Percentiles rank a stretch among this genome's conserved stretches.
phyloP scores from a whole-genome alignment of 2,113 vertebrate species.

The Erpornis zantholeuca region DNA sequence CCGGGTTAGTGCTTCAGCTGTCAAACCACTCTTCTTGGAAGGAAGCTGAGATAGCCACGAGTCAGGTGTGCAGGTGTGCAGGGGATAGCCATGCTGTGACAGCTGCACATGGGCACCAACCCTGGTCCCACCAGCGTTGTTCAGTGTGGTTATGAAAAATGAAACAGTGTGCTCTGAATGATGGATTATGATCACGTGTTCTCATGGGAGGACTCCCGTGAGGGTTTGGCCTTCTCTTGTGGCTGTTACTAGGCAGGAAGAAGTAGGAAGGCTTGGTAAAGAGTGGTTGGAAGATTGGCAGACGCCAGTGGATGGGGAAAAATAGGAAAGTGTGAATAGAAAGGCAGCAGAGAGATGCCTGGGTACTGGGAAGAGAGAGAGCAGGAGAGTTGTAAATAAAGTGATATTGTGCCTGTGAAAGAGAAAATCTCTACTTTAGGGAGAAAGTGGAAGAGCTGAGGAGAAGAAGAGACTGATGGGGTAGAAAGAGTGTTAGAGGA shows the following conservation, averaged over 20 bases:
- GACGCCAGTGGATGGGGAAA: not conserved
- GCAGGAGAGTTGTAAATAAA: not conserved
- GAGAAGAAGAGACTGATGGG: accelerated
- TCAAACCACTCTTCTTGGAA: not conserved
- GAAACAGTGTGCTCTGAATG: not conserved
- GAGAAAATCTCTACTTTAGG: not conserved
- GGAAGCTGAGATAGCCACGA: not conserved
- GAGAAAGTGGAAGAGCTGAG: not conserved
- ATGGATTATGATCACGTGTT: not conserved
- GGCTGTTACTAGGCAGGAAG: not conserved
- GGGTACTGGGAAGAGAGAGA: not conserved
- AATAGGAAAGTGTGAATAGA: not conserved
- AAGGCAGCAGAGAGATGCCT: not conserved
- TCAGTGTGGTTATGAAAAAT: accelerated
- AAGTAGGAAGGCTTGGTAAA: not conserved
- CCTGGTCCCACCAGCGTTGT: not conserved
- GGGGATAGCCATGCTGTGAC: not conserved
- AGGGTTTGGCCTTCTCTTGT: not conserved
- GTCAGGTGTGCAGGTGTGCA: not conserved
- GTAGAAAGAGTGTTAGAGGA: not conserved
- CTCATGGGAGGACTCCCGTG: not conserved
- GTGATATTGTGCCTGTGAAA: not conserved
- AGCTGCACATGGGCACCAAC: accelerated
- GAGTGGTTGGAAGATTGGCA: not conserved
- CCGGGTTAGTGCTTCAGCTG: not conserved